These are phyloP conservation scores for Nasonovia ribisnigri DNA, from an alignment of 2,888 invertebrate species.

Conservation along the genomic window DNA sequence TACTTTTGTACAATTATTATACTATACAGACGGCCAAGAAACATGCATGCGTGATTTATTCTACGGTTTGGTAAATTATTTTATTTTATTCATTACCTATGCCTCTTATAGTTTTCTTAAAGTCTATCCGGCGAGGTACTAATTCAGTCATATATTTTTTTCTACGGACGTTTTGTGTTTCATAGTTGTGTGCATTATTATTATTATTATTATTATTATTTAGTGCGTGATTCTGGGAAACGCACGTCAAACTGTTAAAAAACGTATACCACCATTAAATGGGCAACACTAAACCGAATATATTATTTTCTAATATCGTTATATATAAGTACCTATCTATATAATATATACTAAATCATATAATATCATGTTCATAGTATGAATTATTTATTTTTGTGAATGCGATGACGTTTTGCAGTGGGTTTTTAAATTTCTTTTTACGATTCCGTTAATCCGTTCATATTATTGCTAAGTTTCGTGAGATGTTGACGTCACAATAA, in stretches of 20 bases:
- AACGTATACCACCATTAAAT: not conserved
- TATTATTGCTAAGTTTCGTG: not conserved
- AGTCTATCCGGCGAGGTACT: not conserved
- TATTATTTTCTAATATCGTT: not conserved
- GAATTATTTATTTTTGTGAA: slow-evolving; percentile 23
- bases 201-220: not conserved
- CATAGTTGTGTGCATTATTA: not conserved
- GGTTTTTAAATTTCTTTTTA: slow-evolving; percentile 40
- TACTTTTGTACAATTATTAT: not conserved
- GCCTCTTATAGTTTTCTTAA: slow-evolving; percentile 18
- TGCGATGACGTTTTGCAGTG: not conserved
- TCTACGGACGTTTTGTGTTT: not conserved
- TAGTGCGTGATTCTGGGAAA: not conserved
- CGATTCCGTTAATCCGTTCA: not conserved
- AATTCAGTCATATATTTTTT: not conserved
- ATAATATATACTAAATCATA: not conserved
- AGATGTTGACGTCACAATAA: not conserved
- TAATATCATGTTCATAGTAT: not conserved
- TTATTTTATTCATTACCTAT: not conserved
- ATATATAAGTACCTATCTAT: not conserved
- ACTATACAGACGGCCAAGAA: slow-evolving; percentile 35
- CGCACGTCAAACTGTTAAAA: not conserved
- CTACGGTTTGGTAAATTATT: slow-evolving; percentile 41
- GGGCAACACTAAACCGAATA: not conserved
- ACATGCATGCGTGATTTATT: slow-evolving; percentile 46